A percentile compares a stretch with the other conserved stretches of the same genome.
phyloP scores from a whole-genome alignment of 2,113 vertebrate species.

The Toxotes jaculatrix region DNA sequence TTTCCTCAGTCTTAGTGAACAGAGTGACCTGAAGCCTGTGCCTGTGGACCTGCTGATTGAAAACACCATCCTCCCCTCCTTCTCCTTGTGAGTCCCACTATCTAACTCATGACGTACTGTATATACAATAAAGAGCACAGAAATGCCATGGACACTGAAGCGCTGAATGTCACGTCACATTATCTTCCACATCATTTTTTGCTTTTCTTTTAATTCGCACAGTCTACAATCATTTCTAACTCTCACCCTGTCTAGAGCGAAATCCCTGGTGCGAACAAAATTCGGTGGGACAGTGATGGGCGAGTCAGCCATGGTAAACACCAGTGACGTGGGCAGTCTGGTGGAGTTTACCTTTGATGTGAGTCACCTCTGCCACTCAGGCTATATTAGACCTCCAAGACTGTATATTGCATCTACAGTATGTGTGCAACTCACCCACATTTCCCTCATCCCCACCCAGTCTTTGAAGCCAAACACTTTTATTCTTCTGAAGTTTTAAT shows the following conservation, averaged over 20 bases:
- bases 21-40: conserved; percentile 85
- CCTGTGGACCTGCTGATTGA: conserved; percentile 86
- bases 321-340: conserved; percentile 91
- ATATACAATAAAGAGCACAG: conserved; percentile 15
- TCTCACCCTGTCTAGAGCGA: conserved; percentile 57
- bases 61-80: conserved; percentile 86
- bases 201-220: background rate
- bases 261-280: conserved; percentile 64
- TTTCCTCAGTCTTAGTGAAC: conserved; percentile 88
- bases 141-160: background rate
- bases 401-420: conserved; percentile 47
- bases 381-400: conserved; percentile 51
- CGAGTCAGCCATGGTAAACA: conserved; percentile 90
- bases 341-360: conserved; percentile 90
- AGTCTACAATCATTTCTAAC: background rate
- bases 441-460: conserved; percentile 63
- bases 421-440: conserved; percentile 44
- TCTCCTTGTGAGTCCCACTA: conserved; percentile 85
- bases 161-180: conserved; percentile 1
- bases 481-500: conserved; percentile 55
- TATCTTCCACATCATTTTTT: background rate
- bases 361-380: conserved; percentile 70
- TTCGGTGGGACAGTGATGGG: conserved; percentile 93
- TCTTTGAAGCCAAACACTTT: conserved; percentile 47
- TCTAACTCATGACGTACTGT: background rate